Base-by-base conservation (phyloP, 2,888 invertebrate species). In the Troilus luridus region DNA sequence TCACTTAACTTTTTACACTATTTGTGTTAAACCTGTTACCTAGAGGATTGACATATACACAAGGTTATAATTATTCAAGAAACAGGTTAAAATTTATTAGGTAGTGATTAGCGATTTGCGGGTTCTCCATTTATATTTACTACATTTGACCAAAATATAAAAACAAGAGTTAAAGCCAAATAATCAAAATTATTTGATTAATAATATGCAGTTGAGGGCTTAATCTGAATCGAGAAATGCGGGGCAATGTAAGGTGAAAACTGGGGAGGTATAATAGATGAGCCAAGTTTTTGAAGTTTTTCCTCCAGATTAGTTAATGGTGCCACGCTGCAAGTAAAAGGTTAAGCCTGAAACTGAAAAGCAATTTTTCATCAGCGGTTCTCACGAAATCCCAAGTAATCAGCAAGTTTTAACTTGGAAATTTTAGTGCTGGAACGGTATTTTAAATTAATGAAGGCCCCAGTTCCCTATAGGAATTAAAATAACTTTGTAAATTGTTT, bases 261-360 rank as follows among this genome's bases (percentile, higher is more conserved):
- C 56, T 85, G 21, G 54, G 21, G 85, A 54, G 54, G 54, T 85
- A 41, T 85, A 85, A 85, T 85, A 85, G 85, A 85, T 85, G 85
- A 56, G 56, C 54, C 21, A 85, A 85, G 85, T 85, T 85, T 85
- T 85, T 85, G 85, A 85, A 85, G 56, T 85, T 85, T 85, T 85
- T 85, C 54, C 85, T 56, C 85, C 56, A 85, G 85, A 85, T 85
- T 85, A 85, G 85, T 85, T 85, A 56, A 85, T 85, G 85, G 85
- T 56, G 85, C 85, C 56, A 85, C 21, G 85, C 85, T 85, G 85
- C 56, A 85, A 85, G 54, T 85, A 85, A 85, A 85, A 85, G 85
- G 85, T 85, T 85, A n/a, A 85, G 85, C 85, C 85, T 56, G 85
- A 85, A 85, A 85, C 85, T 85, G 85, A 85, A 85, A 85, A 85